A percentile compares a stretch with the other conserved stretches of the same genome.
Evolutionary conservation across 2,113 vertebrate species (phyloP).

Genomic region (Ptyas mucosa): DNA sequence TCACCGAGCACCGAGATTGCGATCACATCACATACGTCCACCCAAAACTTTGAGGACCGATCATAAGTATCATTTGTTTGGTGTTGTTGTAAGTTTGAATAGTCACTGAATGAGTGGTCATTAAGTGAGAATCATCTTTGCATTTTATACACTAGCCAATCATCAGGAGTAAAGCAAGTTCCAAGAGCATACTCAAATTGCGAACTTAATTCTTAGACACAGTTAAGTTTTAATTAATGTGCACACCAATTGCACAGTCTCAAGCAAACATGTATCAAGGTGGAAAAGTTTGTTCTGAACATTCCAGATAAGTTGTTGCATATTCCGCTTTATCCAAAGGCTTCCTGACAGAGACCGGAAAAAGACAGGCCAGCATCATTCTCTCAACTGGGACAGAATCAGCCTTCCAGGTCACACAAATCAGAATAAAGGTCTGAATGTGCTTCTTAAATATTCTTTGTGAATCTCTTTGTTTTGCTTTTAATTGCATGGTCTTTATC

Average conservation of each 20-base stretch:
- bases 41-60: background rate
- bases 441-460: background rate
- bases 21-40: background rate
- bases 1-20: background rate
- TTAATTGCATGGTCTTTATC: background rate
- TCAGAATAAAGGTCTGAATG: conserved; percentile 87
- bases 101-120: background rate
- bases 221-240: conserved; percentile 2
- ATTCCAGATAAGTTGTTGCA: background rate
- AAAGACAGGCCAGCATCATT: conserved; percentile 88
- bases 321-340: conserved; percentile 66
- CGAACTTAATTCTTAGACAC: background rate
- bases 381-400: conserved; percentile 88
- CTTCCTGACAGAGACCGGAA: conserved; percentile 93
- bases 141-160: background rate
- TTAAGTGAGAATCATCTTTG: background rate
- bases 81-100: background rate
- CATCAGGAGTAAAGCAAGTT: background rate
- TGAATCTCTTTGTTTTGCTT: background rate
- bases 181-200: background rate
- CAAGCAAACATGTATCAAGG: background rate
- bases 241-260: background rate
- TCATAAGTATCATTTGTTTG: background rate
- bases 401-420: conserved; percentile 92
- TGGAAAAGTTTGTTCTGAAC: background rate